Evolutionary conservation across 2,113 vertebrate species (phyloP).

Genomic region (Coptodon bakossiorum): DNA sequence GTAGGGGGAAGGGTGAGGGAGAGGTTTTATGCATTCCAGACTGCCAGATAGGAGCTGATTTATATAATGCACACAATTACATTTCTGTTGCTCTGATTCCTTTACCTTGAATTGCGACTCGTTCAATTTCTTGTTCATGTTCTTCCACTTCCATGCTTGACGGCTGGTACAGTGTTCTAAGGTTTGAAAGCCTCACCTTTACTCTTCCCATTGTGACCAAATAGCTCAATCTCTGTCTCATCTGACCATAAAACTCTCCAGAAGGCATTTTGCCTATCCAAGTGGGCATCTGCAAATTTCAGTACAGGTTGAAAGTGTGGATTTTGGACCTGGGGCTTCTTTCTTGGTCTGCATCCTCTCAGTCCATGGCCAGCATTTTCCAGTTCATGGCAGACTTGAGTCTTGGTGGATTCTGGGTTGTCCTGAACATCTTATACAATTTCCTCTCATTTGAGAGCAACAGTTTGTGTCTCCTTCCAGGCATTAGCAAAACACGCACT

Average conservation of each 20-base stretch:
- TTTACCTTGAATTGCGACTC: neutral
- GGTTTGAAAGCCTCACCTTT: neutral
- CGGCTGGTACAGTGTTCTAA: neutral
- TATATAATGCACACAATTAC: neutral
- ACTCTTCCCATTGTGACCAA: neutral
- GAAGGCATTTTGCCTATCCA: neutral
- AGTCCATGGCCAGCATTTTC: neutral
- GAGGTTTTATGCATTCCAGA: neutral
- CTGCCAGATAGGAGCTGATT: neutral
- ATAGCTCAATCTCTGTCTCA: neutral
- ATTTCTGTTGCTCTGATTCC: neutral
- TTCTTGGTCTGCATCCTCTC: neutral
- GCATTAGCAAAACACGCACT: neutral
- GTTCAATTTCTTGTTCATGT: neutral
- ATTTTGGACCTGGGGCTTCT: neutral
- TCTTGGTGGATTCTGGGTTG: neutral
- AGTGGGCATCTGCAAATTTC: neutral
- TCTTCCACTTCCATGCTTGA: neutral
- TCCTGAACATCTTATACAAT: neutral
- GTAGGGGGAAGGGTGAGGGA: neutral
- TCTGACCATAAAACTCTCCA: neutral
- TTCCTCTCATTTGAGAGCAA: neutral
- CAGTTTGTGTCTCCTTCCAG: neutral
- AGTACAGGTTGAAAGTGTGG: neutral
- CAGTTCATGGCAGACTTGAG: neutral